phyloP scores from a whole-genome alignment of 2,888 invertebrate species.

The Melanophora roralis region DNA sequence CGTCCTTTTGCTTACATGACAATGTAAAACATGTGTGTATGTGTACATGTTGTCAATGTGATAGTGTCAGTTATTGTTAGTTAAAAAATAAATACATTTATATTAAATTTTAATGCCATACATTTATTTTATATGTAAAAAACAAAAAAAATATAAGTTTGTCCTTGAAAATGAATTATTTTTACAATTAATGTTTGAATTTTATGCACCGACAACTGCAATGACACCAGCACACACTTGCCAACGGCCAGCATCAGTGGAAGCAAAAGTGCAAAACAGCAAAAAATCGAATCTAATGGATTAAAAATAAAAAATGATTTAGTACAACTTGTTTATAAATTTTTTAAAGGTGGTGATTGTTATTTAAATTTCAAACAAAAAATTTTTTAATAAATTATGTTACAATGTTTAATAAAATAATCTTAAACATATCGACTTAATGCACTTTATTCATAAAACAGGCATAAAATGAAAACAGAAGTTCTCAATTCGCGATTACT shows the following conservation, averaged over 20 bases:
- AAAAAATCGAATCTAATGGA: slow-evolving; percentile 14
- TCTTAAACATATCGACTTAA: slow-evolving; percentile 23
- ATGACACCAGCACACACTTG: slow-evolving; percentile 51
- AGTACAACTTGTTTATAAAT: not conserved
- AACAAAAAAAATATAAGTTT: slow-evolving; percentile 36
- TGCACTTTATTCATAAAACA: not conserved
- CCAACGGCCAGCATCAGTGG: slow-evolving; percentile 6
- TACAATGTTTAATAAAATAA: slow-evolving; percentile 29
- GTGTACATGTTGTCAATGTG: not conserved
- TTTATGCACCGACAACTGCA: slow-evolving; percentile 37
- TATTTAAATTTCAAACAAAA: not conserved
- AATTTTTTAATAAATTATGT: not conserved
- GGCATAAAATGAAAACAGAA: too few species aligned
- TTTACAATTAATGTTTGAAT: slow-evolving; percentile 60
- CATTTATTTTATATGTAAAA: too few species aligned
- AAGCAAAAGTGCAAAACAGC: not conserved
- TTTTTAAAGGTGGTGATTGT: slow-evolving; percentile 12
- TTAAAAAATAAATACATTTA: too few species aligned
- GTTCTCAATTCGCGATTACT: too few species aligned
- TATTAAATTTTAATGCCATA: too few species aligned
- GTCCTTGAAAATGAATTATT: slow-evolving; percentile 63
- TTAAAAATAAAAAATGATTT: slow-evolving; percentile 15
- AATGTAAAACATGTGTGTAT: not conserved
- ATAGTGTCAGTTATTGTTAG: slow-evolving; percentile 29
- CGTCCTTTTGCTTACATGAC: too few species aligned